Evolutionary conservation across 2,797 vertebrate species (phyloP), one percentile per base, ranked within the genome.

Genomic region (Rhinichthys osculus): DNA sequence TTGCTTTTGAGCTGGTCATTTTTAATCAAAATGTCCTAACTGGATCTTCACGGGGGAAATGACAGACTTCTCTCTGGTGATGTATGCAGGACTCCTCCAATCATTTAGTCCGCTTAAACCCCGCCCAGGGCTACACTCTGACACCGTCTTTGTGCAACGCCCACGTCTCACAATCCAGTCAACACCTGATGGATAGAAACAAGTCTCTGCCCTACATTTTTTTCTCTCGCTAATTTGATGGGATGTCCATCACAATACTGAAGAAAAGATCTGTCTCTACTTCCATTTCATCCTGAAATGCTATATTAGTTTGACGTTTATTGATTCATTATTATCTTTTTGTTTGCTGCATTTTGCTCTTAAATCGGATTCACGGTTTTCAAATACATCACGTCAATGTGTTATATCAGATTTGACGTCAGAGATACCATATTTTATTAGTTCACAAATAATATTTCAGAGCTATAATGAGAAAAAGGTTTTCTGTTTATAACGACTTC

Each of bases 71-170:
- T 54, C 19, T 23, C 47, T 52, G 72, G 44, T 47, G 44, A 50
- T 52, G 73, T 76, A 76, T 54, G 30, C 50, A 57, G 73, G 33
- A 57, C 11, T 77, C 54, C 19, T 57, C 73, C 50, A 38, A 77
- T 57, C 1, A 77, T 77, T 77, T 77, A 57, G 11, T 38, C 33
- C 21, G 35, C 50, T 38, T 57, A 57, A 77, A 57, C 33, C 30
- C 50, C 6, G 0, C 33, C 33, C 50, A n/a, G n/a, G n/a, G n/a
- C 30, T 3, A 13, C 62, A 33, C 33, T 27, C 62, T 64, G 62
- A 6, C 5, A 27, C 11, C 0, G 11, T 59, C 23, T 9, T 57
- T 23, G 54, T 9, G 21, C 21, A 59, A 59, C 21, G 7, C 54
- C 23, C 44, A 33, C 5, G 35, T 54, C 19, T 14, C 4, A 17